A percentile compares a stretch with the other conserved stretches of the same genome.
These are phyloP conservation scores for Hypocryptadius cinnamomeus DNA, from an alignment of 2,113 vertebrate genomes.

Conservation along the genomic window DNA sequence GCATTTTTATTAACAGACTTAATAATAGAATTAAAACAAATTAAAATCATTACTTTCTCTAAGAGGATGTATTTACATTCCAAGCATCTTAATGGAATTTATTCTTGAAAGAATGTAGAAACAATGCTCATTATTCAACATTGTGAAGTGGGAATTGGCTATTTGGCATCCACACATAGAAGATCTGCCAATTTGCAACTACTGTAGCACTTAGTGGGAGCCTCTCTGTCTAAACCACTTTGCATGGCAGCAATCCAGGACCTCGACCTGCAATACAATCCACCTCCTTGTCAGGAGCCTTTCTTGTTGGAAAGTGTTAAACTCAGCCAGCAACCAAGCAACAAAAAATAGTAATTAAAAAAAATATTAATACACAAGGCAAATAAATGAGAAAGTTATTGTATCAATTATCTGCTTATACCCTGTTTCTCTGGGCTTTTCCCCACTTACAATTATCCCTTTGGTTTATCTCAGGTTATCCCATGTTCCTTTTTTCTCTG, in stretches of 20 bases:
- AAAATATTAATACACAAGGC: background rate
- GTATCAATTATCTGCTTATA: background rate
- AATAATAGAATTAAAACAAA: conserved; percentile 69
- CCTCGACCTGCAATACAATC: background rate
- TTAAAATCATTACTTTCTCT: conserved; percentile 60
- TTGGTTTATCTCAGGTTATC: background rate
- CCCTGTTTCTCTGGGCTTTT: background rate
- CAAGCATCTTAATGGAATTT: conserved; percentile 1
- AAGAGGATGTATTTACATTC: conserved; percentile 36
- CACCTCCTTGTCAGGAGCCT: background rate
- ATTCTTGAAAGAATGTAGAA: background rate
- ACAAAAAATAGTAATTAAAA: background rate
- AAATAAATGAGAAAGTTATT: background rate
- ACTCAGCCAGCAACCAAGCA: background rate
- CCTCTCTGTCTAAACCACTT: conserved; percentile 27
- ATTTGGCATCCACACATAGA: background rate
- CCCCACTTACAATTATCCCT: background rate
- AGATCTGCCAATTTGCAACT: conserved; percentile 10
- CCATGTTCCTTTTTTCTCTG: background rate
- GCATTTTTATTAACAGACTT: conserved; percentile 67
- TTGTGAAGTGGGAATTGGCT: background rate
- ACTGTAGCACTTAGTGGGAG: background rate
- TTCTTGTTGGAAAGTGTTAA: background rate
- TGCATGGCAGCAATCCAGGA: background rate
- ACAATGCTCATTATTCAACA: conserved; percentile 17